Evolutionary conservation across 2,113 vertebrate species (phyloP).

Genomic region (Arvicanthis niloticus): DNA sequence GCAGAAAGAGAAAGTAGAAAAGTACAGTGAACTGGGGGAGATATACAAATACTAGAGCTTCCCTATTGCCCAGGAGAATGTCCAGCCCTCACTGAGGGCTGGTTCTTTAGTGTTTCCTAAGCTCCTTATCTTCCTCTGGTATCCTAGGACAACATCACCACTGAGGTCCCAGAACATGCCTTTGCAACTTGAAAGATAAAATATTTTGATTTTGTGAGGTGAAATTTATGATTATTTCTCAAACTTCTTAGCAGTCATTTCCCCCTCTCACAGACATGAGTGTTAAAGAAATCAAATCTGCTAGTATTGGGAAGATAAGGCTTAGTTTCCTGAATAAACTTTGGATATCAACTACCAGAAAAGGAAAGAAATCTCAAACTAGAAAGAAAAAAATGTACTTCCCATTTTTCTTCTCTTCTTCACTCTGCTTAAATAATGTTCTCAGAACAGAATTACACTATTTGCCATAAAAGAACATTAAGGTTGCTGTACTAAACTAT

Average conservation of each 20-base stretch:
- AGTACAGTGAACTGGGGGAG: neutral
- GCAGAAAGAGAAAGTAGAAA: neutral
- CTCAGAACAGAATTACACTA: neutral
- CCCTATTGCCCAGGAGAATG: neutral
- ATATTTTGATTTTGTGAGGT: neutral
- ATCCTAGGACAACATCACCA: neutral
- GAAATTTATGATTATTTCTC: constrained; percentile 6
- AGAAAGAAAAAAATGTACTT: neutral
- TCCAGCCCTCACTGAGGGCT: neutral
- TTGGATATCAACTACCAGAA: constrained; percentile 2
- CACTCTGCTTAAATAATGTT: neutral
- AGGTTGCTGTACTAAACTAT: neutral
- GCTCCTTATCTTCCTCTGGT: neutral
- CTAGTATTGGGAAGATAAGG: neutral
- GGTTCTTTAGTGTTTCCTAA: neutral
- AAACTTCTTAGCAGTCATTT: neutral
- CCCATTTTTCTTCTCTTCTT: neutral
- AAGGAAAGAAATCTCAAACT: neutral
- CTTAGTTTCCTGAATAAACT: constrained; percentile 1
- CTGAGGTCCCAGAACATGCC: neutral
- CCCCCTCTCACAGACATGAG: neutral
- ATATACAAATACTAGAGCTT: neutral
- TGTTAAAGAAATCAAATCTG: neutral
- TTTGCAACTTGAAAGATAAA: neutral
- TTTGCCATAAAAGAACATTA: neutral